phyloP scores from a whole-genome alignment of 2,797 vertebrate species.

The Choloepus didactylus region DNA sequence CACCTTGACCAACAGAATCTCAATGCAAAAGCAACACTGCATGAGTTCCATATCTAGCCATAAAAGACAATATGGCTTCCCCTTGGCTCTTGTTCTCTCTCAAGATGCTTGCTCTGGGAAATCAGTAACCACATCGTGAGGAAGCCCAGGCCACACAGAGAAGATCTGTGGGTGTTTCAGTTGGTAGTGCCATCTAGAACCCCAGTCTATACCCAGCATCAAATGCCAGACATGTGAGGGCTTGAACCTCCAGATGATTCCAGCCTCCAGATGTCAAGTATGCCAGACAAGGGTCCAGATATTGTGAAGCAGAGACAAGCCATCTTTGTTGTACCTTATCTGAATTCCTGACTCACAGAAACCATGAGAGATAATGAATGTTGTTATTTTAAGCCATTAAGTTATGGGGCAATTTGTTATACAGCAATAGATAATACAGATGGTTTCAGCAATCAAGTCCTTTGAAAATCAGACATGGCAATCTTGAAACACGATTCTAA shows the following conservation, averaged over 20 bases:
- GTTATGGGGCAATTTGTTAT: background rate
- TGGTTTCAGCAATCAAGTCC: background rate
- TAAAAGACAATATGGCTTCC: background rate
- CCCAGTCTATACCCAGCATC: background rate
- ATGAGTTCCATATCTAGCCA: background rate
- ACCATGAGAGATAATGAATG: background rate
- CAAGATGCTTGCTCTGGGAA: background rate
- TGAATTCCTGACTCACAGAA: background rate
- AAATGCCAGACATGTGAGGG: background rate
- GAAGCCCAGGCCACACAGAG: background rate
- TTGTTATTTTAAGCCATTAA: background rate
- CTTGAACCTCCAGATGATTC: background rate
- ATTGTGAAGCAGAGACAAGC: background rate
- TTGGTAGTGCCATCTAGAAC: background rate
- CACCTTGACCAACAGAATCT: background rate
- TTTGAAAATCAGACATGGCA: background rate
- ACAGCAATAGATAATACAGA: background rate
- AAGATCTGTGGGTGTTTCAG: background rate
- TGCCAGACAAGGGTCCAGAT: background rate
- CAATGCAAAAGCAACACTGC: background rate
- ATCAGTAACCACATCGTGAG: background rate
- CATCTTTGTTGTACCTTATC: background rate
- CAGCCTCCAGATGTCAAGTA: background rate
- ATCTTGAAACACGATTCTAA: background rate
- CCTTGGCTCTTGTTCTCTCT: background rate